Evolutionary conservation across 2,888 invertebrate genomes (phyloP).

Genomic region (Melanotus villosus): DNA sequence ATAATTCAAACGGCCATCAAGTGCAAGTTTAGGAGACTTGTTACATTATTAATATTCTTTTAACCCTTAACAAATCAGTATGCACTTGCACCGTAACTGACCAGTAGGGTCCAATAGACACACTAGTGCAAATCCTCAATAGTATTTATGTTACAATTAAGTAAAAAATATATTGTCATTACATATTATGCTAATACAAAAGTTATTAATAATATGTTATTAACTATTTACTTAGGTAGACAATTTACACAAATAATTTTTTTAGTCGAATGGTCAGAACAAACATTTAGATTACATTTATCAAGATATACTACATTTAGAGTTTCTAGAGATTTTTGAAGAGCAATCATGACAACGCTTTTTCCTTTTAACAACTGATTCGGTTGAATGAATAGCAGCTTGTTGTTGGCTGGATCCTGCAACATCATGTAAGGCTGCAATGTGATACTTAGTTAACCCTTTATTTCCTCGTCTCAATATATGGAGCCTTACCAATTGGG

Average conservation of each 20-base stretch:
- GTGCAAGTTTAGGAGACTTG: too few relatives aligned
- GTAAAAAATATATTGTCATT: too few relatives aligned
- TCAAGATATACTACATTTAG: neutral
- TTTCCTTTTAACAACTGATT: neutral
- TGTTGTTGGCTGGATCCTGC: conserved; percentile 6
- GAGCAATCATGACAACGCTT: neutral
- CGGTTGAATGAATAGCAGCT: neutral
- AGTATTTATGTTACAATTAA: too few relatives aligned
- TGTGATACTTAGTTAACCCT: conserved; percentile 6
- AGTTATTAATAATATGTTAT: neutral
- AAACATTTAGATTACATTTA: neutral
- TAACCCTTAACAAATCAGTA: too few relatives aligned
- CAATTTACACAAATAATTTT: conserved; percentile 13
- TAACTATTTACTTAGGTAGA: neutral
- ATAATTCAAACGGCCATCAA: too few relatives aligned
- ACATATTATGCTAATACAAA: too few relatives aligned
- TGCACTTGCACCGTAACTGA: too few relatives aligned
- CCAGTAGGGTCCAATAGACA: too few relatives aligned
- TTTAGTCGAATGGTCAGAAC: conserved; percentile 7
- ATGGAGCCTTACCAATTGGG: neutral
- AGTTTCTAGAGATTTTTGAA: conserved; percentile 6
- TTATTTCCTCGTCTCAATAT: conserved; percentile 1
- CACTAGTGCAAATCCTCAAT: too few relatives aligned
- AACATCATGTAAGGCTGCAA: conserved; percentile 2
- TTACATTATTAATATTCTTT: too few relatives aligned